Percentiles rank a stretch among this genome's conserved stretches.
Conservation (phyloP, 1,140 invertebrate species). For the Chionoecetes opilio region DNA sequence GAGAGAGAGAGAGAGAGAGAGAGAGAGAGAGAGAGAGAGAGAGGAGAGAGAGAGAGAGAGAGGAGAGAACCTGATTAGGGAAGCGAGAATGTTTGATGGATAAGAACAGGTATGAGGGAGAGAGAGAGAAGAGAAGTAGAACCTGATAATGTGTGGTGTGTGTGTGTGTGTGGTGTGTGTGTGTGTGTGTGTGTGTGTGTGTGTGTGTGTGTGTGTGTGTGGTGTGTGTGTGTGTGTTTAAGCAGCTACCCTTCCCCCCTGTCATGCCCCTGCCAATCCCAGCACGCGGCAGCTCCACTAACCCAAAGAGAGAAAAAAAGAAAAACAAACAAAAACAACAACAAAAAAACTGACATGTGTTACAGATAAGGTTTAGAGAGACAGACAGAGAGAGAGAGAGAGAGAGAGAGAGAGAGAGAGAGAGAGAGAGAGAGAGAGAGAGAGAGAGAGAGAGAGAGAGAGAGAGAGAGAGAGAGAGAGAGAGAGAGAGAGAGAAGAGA, state of each 20-base stretch:
- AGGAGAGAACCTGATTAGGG: conserved; percentile 3
- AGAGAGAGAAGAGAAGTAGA: too few relatives aligned
- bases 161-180: conserved; percentile 1
- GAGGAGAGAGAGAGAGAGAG: not conserved
- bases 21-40: not conserved
- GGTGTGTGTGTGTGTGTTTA: not conserved
- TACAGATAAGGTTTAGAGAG: not conserved
- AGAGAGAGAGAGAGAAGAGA: too few relatives aligned
- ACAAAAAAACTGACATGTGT: not conserved
- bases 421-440: not conserved
- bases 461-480: too few relatives aligned
- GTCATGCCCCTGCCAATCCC: not conserved
- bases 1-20: not conserved
- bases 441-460: too few relatives aligned
- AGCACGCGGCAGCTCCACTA: too few relatives aligned
- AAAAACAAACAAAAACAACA: not conserved
- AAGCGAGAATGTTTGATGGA: conserved; percentile 37
- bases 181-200: not conserved
- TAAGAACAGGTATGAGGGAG: conserved; percentile 29
- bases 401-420: conserved; percentile 45
- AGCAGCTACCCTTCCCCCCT: not conserved
- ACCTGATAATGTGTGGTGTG: not conserved
- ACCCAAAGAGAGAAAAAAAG: not conserved
- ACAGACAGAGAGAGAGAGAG: conserved; percentile 15
- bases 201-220: conserved; percentile 47